Conservation (phyloP, 2,797 vertebrate genomes). For the Mormyrus hasselquistii region DNA sequence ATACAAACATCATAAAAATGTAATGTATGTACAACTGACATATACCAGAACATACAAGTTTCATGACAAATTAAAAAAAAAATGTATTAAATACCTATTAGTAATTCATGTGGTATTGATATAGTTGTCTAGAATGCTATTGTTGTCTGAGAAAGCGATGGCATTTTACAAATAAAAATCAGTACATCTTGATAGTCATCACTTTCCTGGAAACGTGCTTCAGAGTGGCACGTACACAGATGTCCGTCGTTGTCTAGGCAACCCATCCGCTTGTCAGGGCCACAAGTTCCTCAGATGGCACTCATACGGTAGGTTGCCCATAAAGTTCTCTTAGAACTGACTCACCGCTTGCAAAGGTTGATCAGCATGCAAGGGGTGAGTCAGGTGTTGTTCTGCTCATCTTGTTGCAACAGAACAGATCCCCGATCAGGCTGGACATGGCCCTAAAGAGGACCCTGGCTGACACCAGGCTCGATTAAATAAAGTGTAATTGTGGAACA, state of each 20-base stretch:
- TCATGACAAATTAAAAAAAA: background rate
- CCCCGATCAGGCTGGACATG: background rate
- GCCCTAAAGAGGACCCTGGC: conserved; percentile 21
- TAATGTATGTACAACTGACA: background rate
- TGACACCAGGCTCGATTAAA: conserved; percentile 24
- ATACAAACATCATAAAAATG: background rate
- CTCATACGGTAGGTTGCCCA: background rate
- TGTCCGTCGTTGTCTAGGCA: background rate
- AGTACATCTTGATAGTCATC: background rate
- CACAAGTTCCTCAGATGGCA: background rate
- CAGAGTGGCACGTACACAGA: background rate
- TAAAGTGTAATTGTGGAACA: conserved; percentile 14
- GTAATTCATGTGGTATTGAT: background rate
- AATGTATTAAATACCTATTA: background rate
- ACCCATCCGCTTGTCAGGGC: background rate
- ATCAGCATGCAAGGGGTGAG: background rate
- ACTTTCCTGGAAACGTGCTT: background rate
- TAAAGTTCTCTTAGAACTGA: background rate
- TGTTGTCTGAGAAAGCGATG: background rate
- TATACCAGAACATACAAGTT: background rate
- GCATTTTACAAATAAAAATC: conserved; percentile 9
- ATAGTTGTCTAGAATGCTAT: background rate
- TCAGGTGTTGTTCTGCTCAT: background rate
- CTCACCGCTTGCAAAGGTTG: background rate
- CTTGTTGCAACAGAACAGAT: conserved; percentile 3